phyloP scores from a whole-genome alignment of 2,888 invertebrate species.

The Scaptomyza polygonia region DNA sequence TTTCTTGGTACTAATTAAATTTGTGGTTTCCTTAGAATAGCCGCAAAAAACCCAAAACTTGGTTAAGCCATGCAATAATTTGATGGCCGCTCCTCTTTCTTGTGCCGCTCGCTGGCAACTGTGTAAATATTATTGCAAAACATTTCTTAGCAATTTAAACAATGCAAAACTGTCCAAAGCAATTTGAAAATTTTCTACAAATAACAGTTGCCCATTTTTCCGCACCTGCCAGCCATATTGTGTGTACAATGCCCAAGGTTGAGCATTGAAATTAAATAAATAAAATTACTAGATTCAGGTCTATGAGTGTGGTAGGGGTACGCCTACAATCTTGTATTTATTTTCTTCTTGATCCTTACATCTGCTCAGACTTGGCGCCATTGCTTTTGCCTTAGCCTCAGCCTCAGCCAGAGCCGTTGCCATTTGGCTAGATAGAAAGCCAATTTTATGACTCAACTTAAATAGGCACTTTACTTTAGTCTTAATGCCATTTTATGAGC shows the following conservation, averaged over 20 bases:
- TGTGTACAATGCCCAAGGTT: constrained; percentile 58
- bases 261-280: constrained; percentile 79
- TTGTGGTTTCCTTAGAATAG: constrained; percentile 25
- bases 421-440: constrained; percentile 75
- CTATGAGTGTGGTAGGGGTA: not conserved
- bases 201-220: constrained; percentile 6
- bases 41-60: constrained; percentile 34
- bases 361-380: constrained; percentile 1
- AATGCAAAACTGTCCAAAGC: constrained; percentile 37
- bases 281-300: constrained; percentile 69
- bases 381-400: not conserved
- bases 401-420: constrained; percentile 8
- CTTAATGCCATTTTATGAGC: constrained; percentile 79
- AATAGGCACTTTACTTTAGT: constrained; percentile 80
- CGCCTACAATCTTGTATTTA: not conserved
- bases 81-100: not conserved
- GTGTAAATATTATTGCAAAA: constrained; percentile 26
- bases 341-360: not conserved
- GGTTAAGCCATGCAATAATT: constrained; percentile 6
- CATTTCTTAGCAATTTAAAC: constrained; percentile 37
- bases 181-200: constrained; percentile 14
- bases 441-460: constrained; percentile 81
- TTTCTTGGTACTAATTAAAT: constrained; percentile 37
- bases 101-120: not conserved
- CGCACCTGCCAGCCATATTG: constrained; percentile 45